Base-by-base conservation (phyloP, 2,888 invertebrate genomes). In the Caenorhabditis angaria region DNA sequence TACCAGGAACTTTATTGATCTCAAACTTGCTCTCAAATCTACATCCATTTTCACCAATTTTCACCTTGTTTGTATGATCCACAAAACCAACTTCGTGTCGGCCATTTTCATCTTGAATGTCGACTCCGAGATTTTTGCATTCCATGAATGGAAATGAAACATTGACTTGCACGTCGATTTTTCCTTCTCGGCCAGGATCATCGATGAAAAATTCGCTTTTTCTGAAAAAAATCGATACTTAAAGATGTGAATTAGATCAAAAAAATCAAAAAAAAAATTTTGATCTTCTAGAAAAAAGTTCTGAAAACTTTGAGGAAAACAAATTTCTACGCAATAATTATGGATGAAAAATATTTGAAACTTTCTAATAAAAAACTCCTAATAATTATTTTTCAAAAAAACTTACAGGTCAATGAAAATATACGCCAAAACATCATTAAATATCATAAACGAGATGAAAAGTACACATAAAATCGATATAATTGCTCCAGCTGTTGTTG, bases 41-140 rank as follows among this genome's bases (percentile, higher is more conserved):
- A 81, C 91, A 91, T 1, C 91, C 91, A 2, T 72, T 74, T 41
- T 67, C 72, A 22, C 67, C 67, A 27, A 72, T 50, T 10, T 63
- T 48, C 10, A 72, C 55, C 81, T 90, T 91, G 12, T 88, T 85
- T 10, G 90, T 90, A 78, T 91, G 90, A 69, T 91, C 90, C 18
- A 90, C 88, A 83, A 90, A 90, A 5, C 82, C 82, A 6, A 91
- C 91, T 85, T 91, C 91, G 85, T 91, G 91, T 58, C 91, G 85
- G 0, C 91, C 91, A 87, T 90, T 88, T 66, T 91, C 91, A 88
- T 91, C 91, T 85, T 91, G 91, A 73, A 91, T 91, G 80, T 91
- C 91, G 56, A 91, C 83, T 14, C 91, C 91, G 47, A 90, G 78
- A 85, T 87, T 90, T 81, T 90, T 88, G 84, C 91, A 91, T 48